These are phyloP conservation scores for Halichoeres trimaculatus DNA, from an alignment of 2,113 vertebrate genomes.

Conservation along the genomic window DNA sequence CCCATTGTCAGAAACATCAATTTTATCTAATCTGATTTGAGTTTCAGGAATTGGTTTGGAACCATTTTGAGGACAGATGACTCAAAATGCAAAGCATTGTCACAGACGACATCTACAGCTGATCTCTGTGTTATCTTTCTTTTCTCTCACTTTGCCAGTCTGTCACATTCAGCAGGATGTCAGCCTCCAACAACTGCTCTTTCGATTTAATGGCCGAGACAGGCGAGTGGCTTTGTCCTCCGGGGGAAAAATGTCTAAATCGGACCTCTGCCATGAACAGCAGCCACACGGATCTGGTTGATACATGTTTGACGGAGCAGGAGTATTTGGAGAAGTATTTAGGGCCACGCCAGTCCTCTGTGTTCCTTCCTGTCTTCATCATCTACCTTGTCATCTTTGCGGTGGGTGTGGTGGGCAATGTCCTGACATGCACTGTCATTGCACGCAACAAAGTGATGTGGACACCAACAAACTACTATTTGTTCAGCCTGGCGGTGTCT, in stretches of 20 bases:
- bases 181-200: slow-evolving; percentile 77
- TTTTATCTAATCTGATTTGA: no score
- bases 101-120: not conserved
- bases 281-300: slow-evolving; percentile 58
- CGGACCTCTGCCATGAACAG: slow-evolving; percentile 57
- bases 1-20: no score
- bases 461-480: slow-evolving; percentile 94
- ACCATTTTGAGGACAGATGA: not conserved
- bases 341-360: slow-evolving; percentile 85
- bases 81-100: no score
- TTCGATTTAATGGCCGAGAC: slow-evolving; percentile 21
- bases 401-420: slow-evolving; percentile 89
- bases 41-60: not conserved
- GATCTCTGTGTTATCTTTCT: not conserved
- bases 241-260: slow-evolving; percentile 72
- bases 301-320: slow-evolving; percentile 85
- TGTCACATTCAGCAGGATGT: slow-evolving; percentile 48
- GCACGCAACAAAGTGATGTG: slow-evolving; percentile 90
- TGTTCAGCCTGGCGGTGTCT: slow-evolving; percentile 92
- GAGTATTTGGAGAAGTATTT: slow-evolving; percentile 86
- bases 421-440: slow-evolving; percentile 90
- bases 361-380: slow-evolving; percentile 88
- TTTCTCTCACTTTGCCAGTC: not conserved
- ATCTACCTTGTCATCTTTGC: slow-evolving; percentile 91
- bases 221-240: slow-evolving; percentile 23